Percentiles rank a stretch among this genome's conserved stretches.
Conservation (phyloP, 2,113 vertebrate species). For the Lota lota region DNA sequence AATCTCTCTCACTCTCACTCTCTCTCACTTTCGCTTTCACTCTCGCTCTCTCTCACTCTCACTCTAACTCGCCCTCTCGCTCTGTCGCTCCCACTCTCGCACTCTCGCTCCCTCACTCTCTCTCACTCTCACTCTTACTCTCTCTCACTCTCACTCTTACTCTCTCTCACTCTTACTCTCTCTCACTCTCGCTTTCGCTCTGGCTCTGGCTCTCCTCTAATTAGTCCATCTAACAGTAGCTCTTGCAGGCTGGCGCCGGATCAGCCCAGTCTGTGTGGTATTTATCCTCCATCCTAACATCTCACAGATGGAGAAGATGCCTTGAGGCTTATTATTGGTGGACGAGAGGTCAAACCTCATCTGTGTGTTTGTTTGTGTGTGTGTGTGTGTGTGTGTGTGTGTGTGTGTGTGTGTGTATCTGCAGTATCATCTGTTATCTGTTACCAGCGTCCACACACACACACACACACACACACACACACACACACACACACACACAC, state of each 20-base stretch:
- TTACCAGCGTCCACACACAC: too few relatives aligned
- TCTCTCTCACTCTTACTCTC: conserved; percentile 4
- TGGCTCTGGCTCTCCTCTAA: conserved; percentile 37
- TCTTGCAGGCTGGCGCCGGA: not conserved
- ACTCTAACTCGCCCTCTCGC: too few relatives aligned
- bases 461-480: too few relatives aligned
- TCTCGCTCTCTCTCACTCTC: not conserved
- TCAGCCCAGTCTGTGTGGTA: conserved; percentile 22
- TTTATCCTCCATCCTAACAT: conserved; percentile 41
- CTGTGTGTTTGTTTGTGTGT: not conserved
- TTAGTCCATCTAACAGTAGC: conserved; percentile 20
- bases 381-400: not conserved
- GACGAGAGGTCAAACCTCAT: conserved; percentile 9
- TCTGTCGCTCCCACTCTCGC: too few relatives aligned
- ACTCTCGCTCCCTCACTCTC: not conserved
- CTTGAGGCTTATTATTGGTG: conserved; percentile 29
- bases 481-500: too few relatives aligned
- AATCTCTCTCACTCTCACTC: not conserved
- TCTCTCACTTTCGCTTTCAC: not conserved
- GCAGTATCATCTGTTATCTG: too few relatives aligned
- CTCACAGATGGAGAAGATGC: conserved; percentile 44
- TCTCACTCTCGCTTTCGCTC: not conserved
- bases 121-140: conserved; percentile 8
- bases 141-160: too few relatives aligned
- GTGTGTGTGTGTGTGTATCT: not conserved